These are phyloP conservation scores for Microtus agrestis DNA, from an alignment of 2,797 vertebrate genomes.

Conservation along the genomic window DNA sequence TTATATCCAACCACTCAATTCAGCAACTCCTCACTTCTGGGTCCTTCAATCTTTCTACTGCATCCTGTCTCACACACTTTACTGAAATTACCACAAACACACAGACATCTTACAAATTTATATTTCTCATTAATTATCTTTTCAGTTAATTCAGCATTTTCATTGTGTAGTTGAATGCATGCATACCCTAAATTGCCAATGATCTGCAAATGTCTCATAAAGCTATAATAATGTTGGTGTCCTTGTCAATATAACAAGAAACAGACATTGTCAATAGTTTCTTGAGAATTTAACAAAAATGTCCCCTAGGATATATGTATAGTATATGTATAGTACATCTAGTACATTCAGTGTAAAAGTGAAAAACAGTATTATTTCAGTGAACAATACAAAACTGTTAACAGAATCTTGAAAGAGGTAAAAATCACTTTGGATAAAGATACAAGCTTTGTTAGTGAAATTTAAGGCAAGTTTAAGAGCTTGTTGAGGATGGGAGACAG, in stretches of 20 bases:
- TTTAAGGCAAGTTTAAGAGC: not conserved
- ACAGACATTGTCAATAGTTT: not conserved
- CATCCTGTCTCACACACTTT: not conserved
- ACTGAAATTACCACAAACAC: not conserved
- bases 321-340: no score
- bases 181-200: not conserved
- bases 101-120: not conserved
- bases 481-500: not conserved
- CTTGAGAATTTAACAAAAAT: not conserved
- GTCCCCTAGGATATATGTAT: no score
- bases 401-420: not conserved
- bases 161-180: not conserved
- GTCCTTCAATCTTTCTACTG: not conserved
- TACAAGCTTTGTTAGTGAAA: not conserved
- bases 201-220: not conserved
- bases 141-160: conserved; percentile 15
- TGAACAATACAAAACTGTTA: not conserved
- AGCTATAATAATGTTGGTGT: not conserved
- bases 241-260: not conserved
- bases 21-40: not conserved
- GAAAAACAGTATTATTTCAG: not conserved
- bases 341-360: not conserved
- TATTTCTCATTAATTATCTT: not conserved
- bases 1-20: not conserved
- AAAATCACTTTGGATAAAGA: not conserved